phyloP scores from a whole-genome alignment of 2,113 vertebrate genomes.

The Oryzias curvinotus region DNA sequence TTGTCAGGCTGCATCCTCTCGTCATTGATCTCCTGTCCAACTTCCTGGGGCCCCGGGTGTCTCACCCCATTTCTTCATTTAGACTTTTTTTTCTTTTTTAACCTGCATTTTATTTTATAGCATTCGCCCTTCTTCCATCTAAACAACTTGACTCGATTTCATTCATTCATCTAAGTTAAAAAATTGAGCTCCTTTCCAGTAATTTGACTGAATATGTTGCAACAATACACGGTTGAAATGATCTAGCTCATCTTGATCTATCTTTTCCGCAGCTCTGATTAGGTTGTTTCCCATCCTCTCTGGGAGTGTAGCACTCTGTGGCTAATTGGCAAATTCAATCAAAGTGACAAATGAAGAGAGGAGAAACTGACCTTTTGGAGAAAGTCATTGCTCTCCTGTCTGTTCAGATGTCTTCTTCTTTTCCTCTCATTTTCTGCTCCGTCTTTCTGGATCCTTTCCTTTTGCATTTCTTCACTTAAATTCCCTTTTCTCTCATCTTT shows the following conservation, averaged over 20 bases:
- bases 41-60: conserved; percentile 7
- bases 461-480: conserved; percentile 9
- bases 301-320: conserved; percentile 48
- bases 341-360: conserved; percentile 74
- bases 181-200: conserved; percentile 15
- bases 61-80: neutral
- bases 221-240: conserved; percentile 19
- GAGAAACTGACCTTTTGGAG: conserved; percentile 73
- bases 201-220: conserved; percentile 24
- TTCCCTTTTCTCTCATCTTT: conserved; percentile 4
- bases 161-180: conserved; percentile 8
- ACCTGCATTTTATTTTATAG: conserved; percentile 4
- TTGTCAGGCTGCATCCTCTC: conserved; percentile 40
- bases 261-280: conserved; percentile 52
- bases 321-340: conserved; percentile 79
- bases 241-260: conserved; percentile 15
- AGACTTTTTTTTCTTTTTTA: conserved; percentile 1
- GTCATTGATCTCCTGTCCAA: conserved; percentile 53
- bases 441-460: neutral
- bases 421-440: conserved; percentile 26
- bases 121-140: neutral
- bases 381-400: conserved; percentile 46
- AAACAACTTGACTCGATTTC: conserved; percentile 17
- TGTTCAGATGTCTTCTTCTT: conserved; percentile 23
- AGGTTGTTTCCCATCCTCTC: conserved; percentile 70